phyloP scores from a whole-genome alignment of 2,888 invertebrate genomes.

The Malachius bipustulatus region DNA sequence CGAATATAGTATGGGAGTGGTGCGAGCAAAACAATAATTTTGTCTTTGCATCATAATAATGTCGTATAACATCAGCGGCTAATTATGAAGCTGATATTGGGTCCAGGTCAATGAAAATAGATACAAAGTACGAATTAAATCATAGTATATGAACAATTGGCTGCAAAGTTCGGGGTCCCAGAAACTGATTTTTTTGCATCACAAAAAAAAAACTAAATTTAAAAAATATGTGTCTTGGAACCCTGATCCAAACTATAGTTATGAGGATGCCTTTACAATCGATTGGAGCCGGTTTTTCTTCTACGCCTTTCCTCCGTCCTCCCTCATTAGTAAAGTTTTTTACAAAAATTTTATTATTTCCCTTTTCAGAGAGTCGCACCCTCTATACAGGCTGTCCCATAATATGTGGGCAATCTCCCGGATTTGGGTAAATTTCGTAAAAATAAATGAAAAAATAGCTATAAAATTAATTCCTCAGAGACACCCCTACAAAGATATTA shows the following conservation, averaged over 20 bases:
- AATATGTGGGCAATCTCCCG: too few relatives aligned
- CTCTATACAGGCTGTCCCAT: too few relatives aligned
- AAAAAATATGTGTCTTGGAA: slow-evolving; percentile 9
- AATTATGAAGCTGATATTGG: slow-evolving; percentile 20
- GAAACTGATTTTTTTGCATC: slow-evolving; percentile 9
- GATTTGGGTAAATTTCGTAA: too few relatives aligned
- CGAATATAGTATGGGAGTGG: slow-evolving; percentile 18
- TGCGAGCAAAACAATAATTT: slow-evolving; percentile 16
- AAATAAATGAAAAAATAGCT: too few relatives aligned
- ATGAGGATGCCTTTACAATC: slow-evolving; percentile 14
- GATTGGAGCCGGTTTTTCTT: slow-evolving; percentile 8
- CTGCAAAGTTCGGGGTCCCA: slow-evolving; percentile 4
- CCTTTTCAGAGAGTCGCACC: slow-evolving; percentile 6
- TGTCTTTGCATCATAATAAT: slow-evolving; percentile 19
- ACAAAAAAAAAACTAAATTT: slow-evolving; percentile 11
- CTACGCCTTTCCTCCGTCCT: slow-evolving; percentile 10
- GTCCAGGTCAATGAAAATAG: slow-evolving; percentile 15
- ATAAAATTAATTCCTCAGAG: too few relatives aligned
- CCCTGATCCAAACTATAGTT: slow-evolving; percentile 9
- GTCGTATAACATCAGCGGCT: slow-evolving; percentile 14
- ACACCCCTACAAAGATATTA: too few relatives aligned
- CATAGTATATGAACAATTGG: slow-evolving; percentile 2
- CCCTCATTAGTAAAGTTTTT: slow-evolving; percentile 4
- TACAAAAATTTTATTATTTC: slow-evolving; percentile 6
- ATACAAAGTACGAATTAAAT: slow-evolving; percentile 15